phyloP scores from a whole-genome alignment of 2,797 vertebrate genomes.

The Lophotriccus pileatus region DNA sequence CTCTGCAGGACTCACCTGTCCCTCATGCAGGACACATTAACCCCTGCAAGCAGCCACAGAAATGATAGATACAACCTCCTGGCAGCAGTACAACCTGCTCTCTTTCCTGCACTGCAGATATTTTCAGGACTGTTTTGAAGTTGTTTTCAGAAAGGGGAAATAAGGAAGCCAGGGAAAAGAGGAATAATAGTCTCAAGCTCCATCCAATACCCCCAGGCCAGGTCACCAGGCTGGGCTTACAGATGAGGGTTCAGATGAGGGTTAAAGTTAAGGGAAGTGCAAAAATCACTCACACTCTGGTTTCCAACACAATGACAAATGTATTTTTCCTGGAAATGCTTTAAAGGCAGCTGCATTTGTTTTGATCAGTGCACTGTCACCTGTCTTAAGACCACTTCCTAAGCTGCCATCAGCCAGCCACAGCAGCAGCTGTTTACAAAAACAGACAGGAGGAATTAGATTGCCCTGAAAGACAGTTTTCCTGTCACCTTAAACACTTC shows the following conservation, averaged over 20 bases:
- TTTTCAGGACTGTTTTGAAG: not conserved
- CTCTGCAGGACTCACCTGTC: not conserved
- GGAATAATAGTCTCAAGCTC: not conserved
- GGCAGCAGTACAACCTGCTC: not conserved
- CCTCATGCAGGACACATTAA: not conserved
- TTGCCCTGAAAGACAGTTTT: not conserved
- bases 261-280: not conserved
- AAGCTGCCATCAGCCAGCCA: slow-evolving; percentile 39
- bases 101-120: not conserved
- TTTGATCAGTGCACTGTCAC: not conserved
- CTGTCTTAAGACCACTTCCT: slow-evolving; percentile 7
- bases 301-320: not conserved
- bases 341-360: slow-evolving; percentile 42
- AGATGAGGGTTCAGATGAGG: not conserved
- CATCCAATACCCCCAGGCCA: not conserved
- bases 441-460: not conserved
- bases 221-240: not conserved
- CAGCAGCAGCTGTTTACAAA: slow-evolving; percentile 16
- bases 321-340: slow-evolving; percentile 27
- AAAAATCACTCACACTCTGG: not conserved
- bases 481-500: slow-evolving; percentile 17
- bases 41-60: not conserved
- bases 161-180: not conserved
- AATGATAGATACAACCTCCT: not conserved
- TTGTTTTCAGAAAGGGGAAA: not conserved